A percentile compares a stretch with the other conserved stretches of the same genome.
phyloP scores from a whole-genome alignment of 2,113 vertebrate species.

The Cyanoderma ruficeps region DNA sequence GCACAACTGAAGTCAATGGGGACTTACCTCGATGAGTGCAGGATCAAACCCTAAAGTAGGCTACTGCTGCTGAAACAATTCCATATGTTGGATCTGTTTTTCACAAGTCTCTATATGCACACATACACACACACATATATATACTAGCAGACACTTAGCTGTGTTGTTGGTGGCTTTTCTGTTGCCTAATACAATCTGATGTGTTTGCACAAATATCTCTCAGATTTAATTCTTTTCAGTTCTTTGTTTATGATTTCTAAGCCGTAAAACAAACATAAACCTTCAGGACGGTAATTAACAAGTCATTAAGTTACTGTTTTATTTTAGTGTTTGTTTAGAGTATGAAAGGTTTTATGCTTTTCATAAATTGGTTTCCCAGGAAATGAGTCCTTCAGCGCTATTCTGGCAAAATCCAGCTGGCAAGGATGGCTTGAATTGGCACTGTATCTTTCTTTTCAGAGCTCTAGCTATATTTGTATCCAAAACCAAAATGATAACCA shows the following conservation, averaged over 20 bases:
- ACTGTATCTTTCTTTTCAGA: neutral
- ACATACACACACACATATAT: too few relatives aligned
- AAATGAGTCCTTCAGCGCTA: neutral
- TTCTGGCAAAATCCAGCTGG: neutral
- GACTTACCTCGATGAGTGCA: neutral
- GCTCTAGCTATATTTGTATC: neutral
- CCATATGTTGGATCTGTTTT: neutral
- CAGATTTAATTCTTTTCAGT: neutral
- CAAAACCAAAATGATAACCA: neutral
- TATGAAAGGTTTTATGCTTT: neutral
- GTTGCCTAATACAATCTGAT: neutral
- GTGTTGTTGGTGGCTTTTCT: neutral
- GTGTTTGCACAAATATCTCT: neutral
- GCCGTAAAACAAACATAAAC: neutral
- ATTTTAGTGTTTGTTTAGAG: constrained; percentile 6
- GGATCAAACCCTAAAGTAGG: neutral
- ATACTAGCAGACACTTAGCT: neutral
- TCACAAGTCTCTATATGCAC: neutral
- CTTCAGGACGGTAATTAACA: neutral
- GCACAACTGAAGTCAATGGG: neutral
- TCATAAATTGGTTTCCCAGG: neutral
- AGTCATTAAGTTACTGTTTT: neutral
- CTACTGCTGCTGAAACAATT: neutral
- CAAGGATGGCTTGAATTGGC: neutral
- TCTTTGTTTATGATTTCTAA: neutral